Base-by-base conservation (phyloP, 2,113 vertebrate species). In the Ramphastos sulfuratus region DNA sequence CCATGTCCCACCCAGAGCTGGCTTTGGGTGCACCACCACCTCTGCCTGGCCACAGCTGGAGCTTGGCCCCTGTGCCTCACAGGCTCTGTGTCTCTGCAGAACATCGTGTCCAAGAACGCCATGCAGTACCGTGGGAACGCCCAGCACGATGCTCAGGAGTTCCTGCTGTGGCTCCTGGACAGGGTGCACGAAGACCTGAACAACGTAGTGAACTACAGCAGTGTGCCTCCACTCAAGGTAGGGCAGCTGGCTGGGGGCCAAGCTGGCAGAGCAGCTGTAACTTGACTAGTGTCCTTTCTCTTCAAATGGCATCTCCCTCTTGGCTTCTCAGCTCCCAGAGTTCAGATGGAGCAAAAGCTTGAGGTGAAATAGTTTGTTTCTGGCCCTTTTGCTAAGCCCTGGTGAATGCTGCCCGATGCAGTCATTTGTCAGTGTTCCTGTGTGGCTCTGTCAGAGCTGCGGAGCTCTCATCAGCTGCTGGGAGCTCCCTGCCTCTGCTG, bases 71-170 rank as follows among this genome's bases (percentile, higher is more conserved):
- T 10, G 23, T 52, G 50, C 23, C 50, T 52, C 23, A 52, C 6
- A 52, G 18, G 23, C 3, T 0, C 33, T 69, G 54, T 76, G 27
- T 76, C 80, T 94, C 92, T 11, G 9, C 97, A 99, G 99, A 99
- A 98, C 87, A 98, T 98, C 2, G 99, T 99, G 86, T 98, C 99
- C 30, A 99, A 98, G 97, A 99, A 98, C 2, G 99, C 99, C 12
- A 97, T 98, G 76, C 99, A 99, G 93, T 99, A 99, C 91, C 98
- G 99, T 6, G 99, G 99, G 39, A 99, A 98, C 6, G 98, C 99
- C 52, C 99, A 99, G 97, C 99, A 99, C 1, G 99, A 99, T 8
- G 99, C 99, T 4, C 99, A 99, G 95, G 99, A 99, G 97, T 99
- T 99, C 93, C 98, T 99, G 66, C 98, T 99, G 28, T 99, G 99